Conservation (phyloP, 2,113 vertebrate genomes). For the Baryphthengus martii region DNA sequence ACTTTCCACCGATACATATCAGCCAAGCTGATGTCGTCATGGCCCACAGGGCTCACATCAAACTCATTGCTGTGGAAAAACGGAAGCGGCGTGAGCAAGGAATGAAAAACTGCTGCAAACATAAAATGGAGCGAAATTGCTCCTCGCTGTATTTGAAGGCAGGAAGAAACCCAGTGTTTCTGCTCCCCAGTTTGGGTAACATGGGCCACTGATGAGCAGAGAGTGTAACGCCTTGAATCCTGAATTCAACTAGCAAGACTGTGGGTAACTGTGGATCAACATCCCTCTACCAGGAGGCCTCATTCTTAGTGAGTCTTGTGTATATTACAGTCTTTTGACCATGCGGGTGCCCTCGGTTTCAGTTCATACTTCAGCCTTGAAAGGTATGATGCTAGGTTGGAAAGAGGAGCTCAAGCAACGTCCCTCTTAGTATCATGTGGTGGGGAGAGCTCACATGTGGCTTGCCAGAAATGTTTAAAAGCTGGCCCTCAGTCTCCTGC, state of each 20-base stretch:
- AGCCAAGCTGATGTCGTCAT: slow-evolving; percentile 80
- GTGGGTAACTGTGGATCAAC: background rate
- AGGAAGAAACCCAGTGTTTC: background rate
- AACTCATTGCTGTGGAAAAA: slow-evolving; percentile 81
- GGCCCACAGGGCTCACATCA: slow-evolving; percentile 73
- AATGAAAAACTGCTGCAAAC: background rate
- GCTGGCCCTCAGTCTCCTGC: background rate
- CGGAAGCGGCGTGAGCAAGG: background rate
- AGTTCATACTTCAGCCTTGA: background rate
- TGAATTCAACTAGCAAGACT: background rate
- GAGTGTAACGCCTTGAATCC: background rate
- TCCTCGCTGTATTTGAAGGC: background rate
- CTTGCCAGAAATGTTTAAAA: background rate
- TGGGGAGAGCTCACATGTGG: background rate
- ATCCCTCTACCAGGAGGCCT: background rate
- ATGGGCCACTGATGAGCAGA: background rate
- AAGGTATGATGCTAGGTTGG: background rate
- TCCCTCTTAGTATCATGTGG: background rate
- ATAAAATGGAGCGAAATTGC: background rate
- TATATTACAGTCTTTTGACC: background rate
- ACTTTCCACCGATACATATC: slow-evolving; percentile 92
- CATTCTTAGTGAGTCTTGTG: rapidly evolving
- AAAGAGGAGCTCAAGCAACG: background rate
- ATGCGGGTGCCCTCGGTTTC: rapidly evolving
- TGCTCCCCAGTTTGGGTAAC: background rate